Evolutionary conservation across 2,797 vertebrate genomes (phyloP), one percentile per base, ranked within the genome.

Genomic region (Neostethus bicornis): DNA sequence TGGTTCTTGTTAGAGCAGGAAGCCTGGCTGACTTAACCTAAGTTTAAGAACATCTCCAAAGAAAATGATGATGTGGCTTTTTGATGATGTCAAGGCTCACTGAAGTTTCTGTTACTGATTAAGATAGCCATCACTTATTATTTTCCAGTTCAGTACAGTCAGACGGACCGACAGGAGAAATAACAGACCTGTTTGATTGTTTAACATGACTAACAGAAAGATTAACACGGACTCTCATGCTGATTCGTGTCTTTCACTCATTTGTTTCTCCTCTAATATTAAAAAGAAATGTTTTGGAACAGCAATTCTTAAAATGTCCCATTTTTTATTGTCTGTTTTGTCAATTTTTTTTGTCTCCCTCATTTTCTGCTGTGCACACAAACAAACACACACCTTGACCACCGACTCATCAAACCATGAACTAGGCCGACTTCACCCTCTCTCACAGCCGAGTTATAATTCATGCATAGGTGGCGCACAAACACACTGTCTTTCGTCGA

Each of bases 91-190:
- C 62, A 69, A 52, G 57, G 54, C 75, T 84, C 70, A 73, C 47
- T 64, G 54, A 66, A 67, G 62, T 14, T 83, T 77, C 71, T 61
- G 88, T 90, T 87, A 87, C 87, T 89, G 79, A 90, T 87, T 89
- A 85, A 84, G 83, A 83, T 68, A 64, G 70, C 65, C 70, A 70
- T 90, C 81, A 86, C 86, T 86, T 85, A 90, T 85, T 88, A 87
- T 84, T 79, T 80, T 82, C 83, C 77, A 71, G 78, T 70, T 66
- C 60, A 64, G 74, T 31, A 62, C 69, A 68, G 68, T 75, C 38
- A 48, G 75, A 67, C 65, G 51, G 52, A 52, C 66, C 51, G 51
- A 54, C 28, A 32, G 51, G 19, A 66, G 59, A 67, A 72, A 76
- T 35, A 66, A 63, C 73, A 67, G 57, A 62, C 58, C 45, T 19